These are phyloP conservation scores for Harpalus rufipes DNA, from an alignment of 2,888 invertebrate species.

Conservation along the genomic window DNA sequence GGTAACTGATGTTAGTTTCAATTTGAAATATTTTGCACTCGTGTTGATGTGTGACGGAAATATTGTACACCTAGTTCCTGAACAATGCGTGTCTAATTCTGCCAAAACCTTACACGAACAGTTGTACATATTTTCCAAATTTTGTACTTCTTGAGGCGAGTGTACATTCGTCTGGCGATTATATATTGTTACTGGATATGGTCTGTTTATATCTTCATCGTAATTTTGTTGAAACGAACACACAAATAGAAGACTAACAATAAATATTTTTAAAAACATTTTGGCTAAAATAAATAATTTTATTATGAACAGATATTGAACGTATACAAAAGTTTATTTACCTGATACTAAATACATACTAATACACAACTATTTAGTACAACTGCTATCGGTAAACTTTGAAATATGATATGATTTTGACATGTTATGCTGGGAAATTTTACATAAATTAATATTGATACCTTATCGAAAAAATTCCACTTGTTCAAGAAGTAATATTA, in stretches of 20 bases:
- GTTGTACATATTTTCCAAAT: conserved; percentile 11
- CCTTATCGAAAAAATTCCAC: too few species aligned
- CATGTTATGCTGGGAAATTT: too few species aligned
- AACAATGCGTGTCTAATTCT: not conserved
- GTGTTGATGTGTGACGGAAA: not conserved
- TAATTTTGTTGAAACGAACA: conserved; percentile 36
- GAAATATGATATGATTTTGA: too few species aligned
- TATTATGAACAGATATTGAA: too few species aligned
- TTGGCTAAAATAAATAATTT: too few species aligned
- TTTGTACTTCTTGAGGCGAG: not conserved
- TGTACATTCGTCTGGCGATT: not conserved
- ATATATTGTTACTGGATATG: conserved; percentile 32
- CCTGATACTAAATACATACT: too few species aligned
- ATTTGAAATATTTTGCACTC: conserved; percentile 11
- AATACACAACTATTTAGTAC: too few species aligned
- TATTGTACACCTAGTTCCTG: not conserved
- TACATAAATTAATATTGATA: too few species aligned
- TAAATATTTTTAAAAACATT: too few species aligned
- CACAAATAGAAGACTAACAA: conserved; percentile 8
- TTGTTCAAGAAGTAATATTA: too few species aligned
- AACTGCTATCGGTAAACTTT: too few species aligned
- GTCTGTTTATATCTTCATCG: conserved; percentile 49
- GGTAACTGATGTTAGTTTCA: conserved; percentile 26
- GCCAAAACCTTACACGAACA: conserved; percentile 3
- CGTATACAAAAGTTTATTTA: too few species aligned